A percentile compares a stretch with the other conserved stretches of the same genome.
These are phyloP conservation scores for Drosophila oshimai DNA, from an alignment of 1,140 invertebrate species.

Conservation along the genomic window DNA sequence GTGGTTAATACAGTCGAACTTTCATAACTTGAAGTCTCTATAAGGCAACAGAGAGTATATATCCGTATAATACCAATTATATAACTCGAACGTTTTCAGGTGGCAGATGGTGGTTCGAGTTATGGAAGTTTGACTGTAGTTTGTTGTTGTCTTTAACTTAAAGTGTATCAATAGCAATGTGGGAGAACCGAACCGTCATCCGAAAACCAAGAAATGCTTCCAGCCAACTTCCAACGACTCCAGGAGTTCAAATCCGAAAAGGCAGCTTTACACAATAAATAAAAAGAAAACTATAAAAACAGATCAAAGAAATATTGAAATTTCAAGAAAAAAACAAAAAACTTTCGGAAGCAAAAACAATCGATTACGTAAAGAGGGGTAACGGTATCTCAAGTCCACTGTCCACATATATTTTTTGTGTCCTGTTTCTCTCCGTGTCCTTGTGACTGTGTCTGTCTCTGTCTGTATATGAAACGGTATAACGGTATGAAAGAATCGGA, in stretches of 20 bases:
- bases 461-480: conserved; percentile 17
- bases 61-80: no score
- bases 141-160: conserved; percentile 17
- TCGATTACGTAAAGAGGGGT: background rate
- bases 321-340: background rate
- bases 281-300: background rate
- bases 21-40: no score
- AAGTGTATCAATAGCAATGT: conserved; percentile 9
- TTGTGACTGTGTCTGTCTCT: conserved; percentile 12
- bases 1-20: no score
- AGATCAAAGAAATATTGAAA: background rate
- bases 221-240: conserved; percentile 13
- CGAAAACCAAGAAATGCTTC: conserved; percentile 6
- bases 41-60: no score
- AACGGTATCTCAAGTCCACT: background rate
- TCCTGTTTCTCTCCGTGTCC: conserved; percentile 2
- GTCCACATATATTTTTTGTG: background rate
- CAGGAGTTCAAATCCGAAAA: background rate
- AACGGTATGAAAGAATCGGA: conserved; percentile 9
- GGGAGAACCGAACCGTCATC: background rate
- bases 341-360: background rate
- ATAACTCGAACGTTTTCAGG: no score
- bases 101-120: no score
- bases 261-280: background rate
- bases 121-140: no score